phyloP scores from a whole-genome alignment of 2,888 invertebrate genomes.

The Nephrocerus scutellatus region DNA sequence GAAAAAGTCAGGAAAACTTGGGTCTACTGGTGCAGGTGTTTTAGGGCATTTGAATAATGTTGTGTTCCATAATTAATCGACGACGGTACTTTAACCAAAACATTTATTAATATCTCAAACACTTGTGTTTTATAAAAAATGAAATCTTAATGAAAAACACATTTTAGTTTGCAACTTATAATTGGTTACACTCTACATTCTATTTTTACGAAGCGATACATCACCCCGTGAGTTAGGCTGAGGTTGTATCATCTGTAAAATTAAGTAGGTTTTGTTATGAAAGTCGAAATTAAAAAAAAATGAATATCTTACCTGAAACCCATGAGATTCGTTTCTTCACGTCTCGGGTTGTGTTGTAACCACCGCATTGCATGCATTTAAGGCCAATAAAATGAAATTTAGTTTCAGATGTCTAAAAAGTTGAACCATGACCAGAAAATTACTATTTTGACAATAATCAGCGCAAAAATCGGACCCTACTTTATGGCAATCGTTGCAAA shows the following conservation, averaged over 20 bases:
- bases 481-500: slow-evolving; percentile 90
- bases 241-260: slow-evolving; percentile 35
- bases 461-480: slow-evolving; percentile 52
- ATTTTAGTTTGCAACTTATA: no score
- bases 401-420: slow-evolving; percentile 65
- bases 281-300: slow-evolving; percentile 2
- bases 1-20: no score
- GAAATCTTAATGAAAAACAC: no score
- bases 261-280: slow-evolving; percentile 2
- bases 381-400: slow-evolving; percentile 82
- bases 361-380: slow-evolving; percentile 81
- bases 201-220: no score
- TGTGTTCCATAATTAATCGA: no score
- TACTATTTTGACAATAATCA: background rate
- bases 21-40: no score
- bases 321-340: slow-evolving; percentile 42
- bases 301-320: slow-evolving; percentile 27
- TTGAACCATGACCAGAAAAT: slow-evolving; percentile 14
- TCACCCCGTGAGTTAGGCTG: no score
- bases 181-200: no score
- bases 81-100: no score
- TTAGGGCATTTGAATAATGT: no score
- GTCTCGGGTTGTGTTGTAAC: slow-evolving; percentile 81
- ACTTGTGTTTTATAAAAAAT: no score
- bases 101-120: no score